Evolutionary conservation across 2,113 vertebrate genomes (phyloP).

Genomic region (Cebus imitator): DNA sequence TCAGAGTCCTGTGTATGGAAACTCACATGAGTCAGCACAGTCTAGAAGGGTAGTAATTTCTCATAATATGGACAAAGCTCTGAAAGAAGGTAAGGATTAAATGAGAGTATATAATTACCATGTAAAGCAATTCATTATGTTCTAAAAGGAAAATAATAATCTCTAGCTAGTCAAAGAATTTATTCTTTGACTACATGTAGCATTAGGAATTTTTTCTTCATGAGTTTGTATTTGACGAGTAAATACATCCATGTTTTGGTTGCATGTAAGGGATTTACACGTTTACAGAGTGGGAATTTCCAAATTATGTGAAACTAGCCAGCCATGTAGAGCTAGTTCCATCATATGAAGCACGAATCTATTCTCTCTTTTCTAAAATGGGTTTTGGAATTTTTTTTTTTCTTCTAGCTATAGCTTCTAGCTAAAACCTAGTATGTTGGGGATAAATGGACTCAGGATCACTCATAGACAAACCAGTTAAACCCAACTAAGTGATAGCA

Average conservation of each 20-base stretch:
- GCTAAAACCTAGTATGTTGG: neutral
- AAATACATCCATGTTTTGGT: conserved; percentile 16
- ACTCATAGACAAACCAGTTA: neutral
- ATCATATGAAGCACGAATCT: neutral
- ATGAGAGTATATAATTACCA: neutral
- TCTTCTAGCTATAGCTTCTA: neutral
- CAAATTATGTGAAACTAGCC: neutral
- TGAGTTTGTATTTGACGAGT: conserved; percentile 35
- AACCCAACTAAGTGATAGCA: neutral
- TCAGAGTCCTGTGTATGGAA: conserved; percentile 87
- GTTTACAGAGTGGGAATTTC: neutral
- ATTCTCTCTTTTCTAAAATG: neutral
- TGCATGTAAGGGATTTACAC: neutral
- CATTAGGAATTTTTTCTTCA: neutral
- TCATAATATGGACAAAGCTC: conserved; percentile 97
- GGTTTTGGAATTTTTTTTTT: neutral
- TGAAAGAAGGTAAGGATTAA: conserved; percentile 94
- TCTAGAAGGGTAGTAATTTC: conserved; percentile 94
- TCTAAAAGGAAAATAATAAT: conserved; percentile 5
- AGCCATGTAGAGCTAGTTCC: neutral
- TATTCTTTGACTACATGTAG: neutral
- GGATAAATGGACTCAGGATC: neutral
- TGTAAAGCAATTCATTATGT: neutral
- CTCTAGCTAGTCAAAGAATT: neutral
- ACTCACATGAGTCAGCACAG: conserved; percentile 86